Evolutionary conservation across 2,797 vertebrate genomes (phyloP).

Genomic region (Adelosebastes latens): DNA sequence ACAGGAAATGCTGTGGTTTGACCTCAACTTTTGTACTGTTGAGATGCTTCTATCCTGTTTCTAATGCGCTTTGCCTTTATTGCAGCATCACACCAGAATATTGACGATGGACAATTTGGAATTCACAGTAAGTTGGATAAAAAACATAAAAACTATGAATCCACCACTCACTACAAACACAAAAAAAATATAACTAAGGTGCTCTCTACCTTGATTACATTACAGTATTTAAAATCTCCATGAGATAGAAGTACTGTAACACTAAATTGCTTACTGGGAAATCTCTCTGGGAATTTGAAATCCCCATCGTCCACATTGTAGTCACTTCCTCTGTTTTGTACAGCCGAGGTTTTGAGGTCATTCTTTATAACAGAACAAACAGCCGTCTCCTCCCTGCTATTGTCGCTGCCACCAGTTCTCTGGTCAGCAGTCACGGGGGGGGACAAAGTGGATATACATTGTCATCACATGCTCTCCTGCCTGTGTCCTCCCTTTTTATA

Average conservation of each 20-base stretch:
- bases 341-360: not conserved
- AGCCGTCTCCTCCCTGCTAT: not conserved
- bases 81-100: slow-evolving; percentile 84
- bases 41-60: not conserved
- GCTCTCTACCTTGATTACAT: not conserved
- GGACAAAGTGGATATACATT: not conserved
- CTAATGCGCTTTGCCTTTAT: slow-evolving; percentile 52
- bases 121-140: slow-evolving; percentile 88
- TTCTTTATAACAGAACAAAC: slow-evolving; percentile 2
- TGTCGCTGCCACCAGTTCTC: slow-evolving; percentile 7
- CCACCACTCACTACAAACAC: not conserved
- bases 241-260: not conserved
- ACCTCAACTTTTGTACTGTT: slow-evolving; percentile 3
- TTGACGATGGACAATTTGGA: slow-evolving; percentile 93
- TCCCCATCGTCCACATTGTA: not conserved
- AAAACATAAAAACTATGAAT: not conserved
- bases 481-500: slow-evolving; percentile 54
- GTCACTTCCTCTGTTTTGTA: not conserved
- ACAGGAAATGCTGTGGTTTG: slow-evolving; percentile 31
- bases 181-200: not conserved
- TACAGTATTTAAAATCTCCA: not conserved
- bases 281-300: not conserved
- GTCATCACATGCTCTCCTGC: slow-evolving; percentile 1
- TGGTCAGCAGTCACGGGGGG: not conserved
- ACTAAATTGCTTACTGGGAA: not conserved